Evolutionary conservation across 2,888 invertebrate species (phyloP).

Genomic region (Calameuta idolon): DNA sequence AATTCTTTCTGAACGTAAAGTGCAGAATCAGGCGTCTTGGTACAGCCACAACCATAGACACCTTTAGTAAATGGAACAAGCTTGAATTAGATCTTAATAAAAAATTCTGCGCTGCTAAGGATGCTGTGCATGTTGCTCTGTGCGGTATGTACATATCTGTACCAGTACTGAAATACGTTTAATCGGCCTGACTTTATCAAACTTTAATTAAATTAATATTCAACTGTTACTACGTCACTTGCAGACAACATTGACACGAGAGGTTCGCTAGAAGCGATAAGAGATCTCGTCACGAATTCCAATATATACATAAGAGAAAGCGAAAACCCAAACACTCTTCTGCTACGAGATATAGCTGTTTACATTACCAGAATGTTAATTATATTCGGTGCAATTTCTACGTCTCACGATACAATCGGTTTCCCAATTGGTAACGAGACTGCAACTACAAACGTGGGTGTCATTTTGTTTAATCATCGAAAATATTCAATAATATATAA

Average conservation of each 20-base stretch:
- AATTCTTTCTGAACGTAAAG: slow-evolving; percentile 95
- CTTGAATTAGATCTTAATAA: slow-evolving; percentile 78
- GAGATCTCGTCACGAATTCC: slow-evolving; percentile 86
- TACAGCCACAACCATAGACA: slow-evolving; percentile 69
- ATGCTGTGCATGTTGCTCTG: slow-evolving; percentile 80
- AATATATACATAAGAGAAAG: slow-evolving; percentile 86
- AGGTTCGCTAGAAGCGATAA: slow-evolving; percentile 83
- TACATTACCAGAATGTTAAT: slow-evolving; percentile 87
- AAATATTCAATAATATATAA: slow-evolving; percentile 8
- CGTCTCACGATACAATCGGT: slow-evolving; percentile 77
- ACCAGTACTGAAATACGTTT: neutral
- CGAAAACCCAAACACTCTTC: slow-evolving; percentile 72
- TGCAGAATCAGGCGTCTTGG: slow-evolving; percentile 72
- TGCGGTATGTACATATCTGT: slow-evolving; percentile 76
- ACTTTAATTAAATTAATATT: slow-evolving; percentile 8
- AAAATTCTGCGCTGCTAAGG: slow-evolving; percentile 75
- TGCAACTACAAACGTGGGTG: slow-evolving; percentile 67
- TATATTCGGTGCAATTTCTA: slow-evolving; percentile 81
- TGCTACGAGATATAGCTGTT: slow-evolving; percentile 82
- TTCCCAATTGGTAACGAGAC: slow-evolving; percentile 74
- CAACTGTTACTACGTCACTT: slow-evolving; percentile 27
- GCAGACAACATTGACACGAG: slow-evolving; percentile 95
- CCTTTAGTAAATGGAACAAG: slow-evolving; percentile 79
- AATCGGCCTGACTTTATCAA: neutral
- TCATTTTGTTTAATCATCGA: slow-evolving; percentile 28